Evolutionary conservation across 2,888 invertebrate genomes (phyloP).

Genomic region (Drosophila basisetae): DNA sequence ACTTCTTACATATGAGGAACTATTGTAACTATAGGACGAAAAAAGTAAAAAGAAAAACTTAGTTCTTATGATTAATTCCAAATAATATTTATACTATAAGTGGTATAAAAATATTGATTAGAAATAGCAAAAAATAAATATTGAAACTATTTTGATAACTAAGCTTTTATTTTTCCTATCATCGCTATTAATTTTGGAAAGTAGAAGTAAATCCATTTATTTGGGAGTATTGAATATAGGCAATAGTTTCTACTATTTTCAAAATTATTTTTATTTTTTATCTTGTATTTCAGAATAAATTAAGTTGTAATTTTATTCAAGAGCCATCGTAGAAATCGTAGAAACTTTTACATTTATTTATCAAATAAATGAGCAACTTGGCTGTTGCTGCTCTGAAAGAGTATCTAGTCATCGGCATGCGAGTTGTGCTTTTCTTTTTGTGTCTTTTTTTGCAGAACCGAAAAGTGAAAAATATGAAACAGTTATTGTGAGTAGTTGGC

Average conservation of each 20-base stretch:
- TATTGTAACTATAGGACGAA: not conserved
- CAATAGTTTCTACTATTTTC: not conserved
- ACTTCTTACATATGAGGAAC: not conserved
- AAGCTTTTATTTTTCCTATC: not conserved
- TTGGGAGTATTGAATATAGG: fast-evolving
- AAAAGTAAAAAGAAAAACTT: not conserved
- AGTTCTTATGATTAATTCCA: not conserved
- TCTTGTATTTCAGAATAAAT: not conserved
- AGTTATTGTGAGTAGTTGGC: conserved; percentile 21
- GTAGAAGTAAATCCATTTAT: not conserved
- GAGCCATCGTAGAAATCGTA: too few species aligned
- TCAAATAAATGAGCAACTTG: not conserved
- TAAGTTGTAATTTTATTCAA: too few species aligned
- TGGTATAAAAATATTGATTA: not conserved
- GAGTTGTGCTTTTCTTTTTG: not conserved
- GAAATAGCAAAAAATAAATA: not conserved
- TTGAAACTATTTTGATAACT: not conserved
- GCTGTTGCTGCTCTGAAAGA: not conserved
- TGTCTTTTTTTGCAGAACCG: not conserved
- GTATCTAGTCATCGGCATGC: not conserved
- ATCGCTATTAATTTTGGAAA: not conserved
- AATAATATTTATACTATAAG: not conserved
- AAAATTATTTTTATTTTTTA: not conserved
- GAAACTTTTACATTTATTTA: too few species aligned
- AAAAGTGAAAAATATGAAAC: conserved; percentile 52